phyloP scores from a whole-genome alignment of 2,113 vertebrate species.

The Scomber colias region DNA sequence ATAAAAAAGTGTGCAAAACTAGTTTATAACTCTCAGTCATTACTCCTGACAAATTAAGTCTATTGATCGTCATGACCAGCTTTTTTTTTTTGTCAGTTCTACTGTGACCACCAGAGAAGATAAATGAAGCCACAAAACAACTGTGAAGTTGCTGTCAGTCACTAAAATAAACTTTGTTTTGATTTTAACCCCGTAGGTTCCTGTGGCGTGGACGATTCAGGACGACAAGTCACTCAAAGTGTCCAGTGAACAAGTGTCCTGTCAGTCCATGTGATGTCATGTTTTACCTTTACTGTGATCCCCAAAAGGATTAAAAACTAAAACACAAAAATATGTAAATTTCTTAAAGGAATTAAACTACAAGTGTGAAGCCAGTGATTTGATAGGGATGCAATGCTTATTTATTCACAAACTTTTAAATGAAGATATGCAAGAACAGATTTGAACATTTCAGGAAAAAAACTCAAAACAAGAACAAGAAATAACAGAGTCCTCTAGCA shows the following conservation, averaged over 20 bases:
- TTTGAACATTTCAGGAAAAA: too few relatives aligned
- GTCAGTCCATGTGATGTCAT: constrained; percentile 11
- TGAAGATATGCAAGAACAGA: too few relatives aligned
- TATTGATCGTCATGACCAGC: not conserved
- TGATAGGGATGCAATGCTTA: too few relatives aligned
- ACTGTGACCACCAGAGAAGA: constrained; percentile 15
- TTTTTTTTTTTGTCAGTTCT: not conserved
- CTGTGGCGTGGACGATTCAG: constrained; percentile 8
- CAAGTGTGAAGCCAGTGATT: not conserved
- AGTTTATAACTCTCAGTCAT: not conserved
- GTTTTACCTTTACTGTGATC: constrained; percentile 23
- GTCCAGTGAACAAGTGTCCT: constrained; percentile 17
- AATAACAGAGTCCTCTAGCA: too few relatives aligned
- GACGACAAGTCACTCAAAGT: constrained; percentile 4
- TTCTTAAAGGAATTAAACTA: constrained; percentile 11
- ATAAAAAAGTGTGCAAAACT: too few relatives aligned
- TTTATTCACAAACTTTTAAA: too few relatives aligned
- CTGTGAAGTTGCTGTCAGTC: constrained; percentile 13
- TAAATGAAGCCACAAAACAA: constrained; percentile 10
- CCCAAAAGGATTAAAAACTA: constrained; percentile 14
- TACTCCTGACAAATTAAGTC: not conserved
- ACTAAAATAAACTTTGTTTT: constrained; percentile 36
- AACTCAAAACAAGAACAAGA: too few relatives aligned
- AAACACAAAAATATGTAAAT: constrained; percentile 1
- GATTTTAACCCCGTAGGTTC: constrained; percentile 18